Evolutionary conservation across 2,797 vertebrate genomes (phyloP).

Genomic region (Periparus ater): DNA sequence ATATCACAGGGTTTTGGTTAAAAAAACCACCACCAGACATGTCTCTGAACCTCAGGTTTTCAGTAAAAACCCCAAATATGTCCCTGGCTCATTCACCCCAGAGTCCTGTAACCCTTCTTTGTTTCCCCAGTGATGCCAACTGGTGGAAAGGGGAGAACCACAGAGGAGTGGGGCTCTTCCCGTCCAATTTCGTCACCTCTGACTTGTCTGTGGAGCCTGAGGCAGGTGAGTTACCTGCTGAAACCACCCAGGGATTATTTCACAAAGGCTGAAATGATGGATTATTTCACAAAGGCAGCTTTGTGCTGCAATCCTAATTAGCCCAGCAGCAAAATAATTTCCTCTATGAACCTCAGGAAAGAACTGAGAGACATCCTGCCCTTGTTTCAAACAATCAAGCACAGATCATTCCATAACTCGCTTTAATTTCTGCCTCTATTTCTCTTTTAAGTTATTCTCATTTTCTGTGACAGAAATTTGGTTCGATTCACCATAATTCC

Average conservation of each 20-base stretch:
- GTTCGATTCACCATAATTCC: neutral
- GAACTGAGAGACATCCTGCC: neutral
- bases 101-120: neutral
- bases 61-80: neutral
- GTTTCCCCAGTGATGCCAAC: slow-evolving; percentile 88
- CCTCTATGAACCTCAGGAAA: neutral
- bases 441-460: neutral
- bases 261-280: neutral
- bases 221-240: slow-evolving; percentile 77
- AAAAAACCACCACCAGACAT: neutral
- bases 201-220: slow-evolving; percentile 89
- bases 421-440: neutral
- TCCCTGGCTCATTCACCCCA: neutral
- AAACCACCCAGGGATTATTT: neutral
- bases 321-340: neutral
- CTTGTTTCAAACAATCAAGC: neutral
- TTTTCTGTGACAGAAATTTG: neutral
- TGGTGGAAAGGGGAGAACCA: slow-evolving; percentile 99
- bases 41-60: neutral
- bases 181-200: slow-evolving; percentile 95
- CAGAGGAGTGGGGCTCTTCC: slow-evolving; percentile 93
- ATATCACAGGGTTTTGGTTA: neutral
- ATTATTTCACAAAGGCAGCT: neutral
- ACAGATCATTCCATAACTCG: neutral
- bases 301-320: neutral